These are phyloP conservation scores for Agrotis exclamationis DNA, from an alignment of 2,888 invertebrate species.

Conservation along the genomic window DNA sequence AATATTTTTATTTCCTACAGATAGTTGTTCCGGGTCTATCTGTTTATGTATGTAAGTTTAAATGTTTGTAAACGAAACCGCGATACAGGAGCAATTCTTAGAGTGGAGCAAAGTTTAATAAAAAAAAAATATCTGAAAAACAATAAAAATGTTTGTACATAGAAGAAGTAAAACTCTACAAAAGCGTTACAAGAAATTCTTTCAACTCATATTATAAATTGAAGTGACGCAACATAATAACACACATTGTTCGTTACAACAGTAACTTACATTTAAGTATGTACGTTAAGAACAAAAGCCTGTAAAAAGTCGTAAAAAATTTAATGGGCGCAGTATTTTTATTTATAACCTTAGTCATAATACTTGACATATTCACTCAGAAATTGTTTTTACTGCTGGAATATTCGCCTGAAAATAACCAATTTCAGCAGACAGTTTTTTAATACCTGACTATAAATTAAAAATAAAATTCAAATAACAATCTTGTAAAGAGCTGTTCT, in stretches of 20 bases:
- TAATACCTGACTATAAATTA: conserved; percentile 36
- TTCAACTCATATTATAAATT: neutral
- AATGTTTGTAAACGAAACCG: too few relatives aligned
- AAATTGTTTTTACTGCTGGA: conserved; percentile 10
- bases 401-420: conserved; percentile 7
- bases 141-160: neutral
- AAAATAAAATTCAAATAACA: conserved; percentile 40
- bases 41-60: too few relatives aligned
- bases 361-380: conserved; percentile 6
- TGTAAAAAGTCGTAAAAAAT: conserved; percentile 41
- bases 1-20: too few relatives aligned
- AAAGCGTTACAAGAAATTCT: neutral
- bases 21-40: too few relatives aligned
- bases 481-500: conserved; percentile 50
- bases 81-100: too few relatives aligned
- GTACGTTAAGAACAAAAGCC: conserved; percentile 35
- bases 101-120: too few relatives aligned
- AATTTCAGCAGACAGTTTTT: conserved; percentile 13
- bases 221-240: neutral
- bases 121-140: too few relatives aligned
- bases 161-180: neutral
- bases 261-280: conserved; percentile 22
- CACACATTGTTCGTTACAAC: neutral
- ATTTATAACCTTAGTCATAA: conserved; percentile 30
- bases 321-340: conserved; percentile 42